Evolutionary conservation across 2,888 invertebrate genomes (phyloP), one percentile per base, ranked within the genome.

Genomic region (Erebia ligea): DNA sequence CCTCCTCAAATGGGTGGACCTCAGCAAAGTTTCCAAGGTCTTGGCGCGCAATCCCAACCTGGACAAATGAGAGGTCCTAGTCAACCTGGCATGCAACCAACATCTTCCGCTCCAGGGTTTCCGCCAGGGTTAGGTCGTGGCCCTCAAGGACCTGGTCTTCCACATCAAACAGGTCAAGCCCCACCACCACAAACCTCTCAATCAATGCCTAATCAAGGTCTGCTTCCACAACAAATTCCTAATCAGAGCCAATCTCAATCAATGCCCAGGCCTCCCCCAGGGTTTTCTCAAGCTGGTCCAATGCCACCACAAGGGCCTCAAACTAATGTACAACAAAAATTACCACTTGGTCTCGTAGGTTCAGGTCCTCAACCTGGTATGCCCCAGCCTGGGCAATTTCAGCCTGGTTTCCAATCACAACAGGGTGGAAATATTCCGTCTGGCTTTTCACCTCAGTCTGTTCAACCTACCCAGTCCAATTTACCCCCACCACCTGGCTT

Each of bases 361-460:
- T 64, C 78, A 59, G 77, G 73, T 13, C 69, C 74, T 9, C 86
- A 90, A 79, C 78, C 84, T 2, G 88, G 91, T 57, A 57, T 57
- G 57, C 57, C 2, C 15, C 86, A 90, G 79, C 78, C 84, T 2
- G 88, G 91, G 0, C 78, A 87, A 6, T 87, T 86, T 1, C 59
- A 68, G 48, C 72, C 73, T 9, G 74, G 75, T 67, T 72, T 73
- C 70, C 66, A 67, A 65, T 57, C 68, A 34, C 73, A 69, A 62
- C 62, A 71, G 11, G 65, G 66, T 25, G 17, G 50, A 56, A 67
- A 19, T 0, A 62, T 76, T 61, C 76, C 75, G 34, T 42, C 62
- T 48, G 70, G 74, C 1, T 48, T 67, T 17, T 68, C 73, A n/a
- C 68, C 86, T 4, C 86, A 90, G 80, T 79, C 84, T 1, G 88